Evolutionary conservation across 2,888 invertebrate genomes (phyloP).

Genomic region (Drosophila dives): DNA sequence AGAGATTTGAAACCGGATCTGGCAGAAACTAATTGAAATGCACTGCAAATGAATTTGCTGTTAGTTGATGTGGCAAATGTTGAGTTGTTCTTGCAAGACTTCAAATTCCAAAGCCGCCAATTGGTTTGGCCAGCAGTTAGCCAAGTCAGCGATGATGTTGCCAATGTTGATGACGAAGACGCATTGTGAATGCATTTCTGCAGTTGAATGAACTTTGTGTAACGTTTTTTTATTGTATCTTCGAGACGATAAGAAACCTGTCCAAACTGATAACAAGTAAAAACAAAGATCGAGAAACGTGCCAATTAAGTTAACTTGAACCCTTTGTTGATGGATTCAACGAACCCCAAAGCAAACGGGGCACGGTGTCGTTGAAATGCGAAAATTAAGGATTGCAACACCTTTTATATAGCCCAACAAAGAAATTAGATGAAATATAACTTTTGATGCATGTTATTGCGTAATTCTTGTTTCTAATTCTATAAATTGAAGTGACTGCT

Average conservation of each 20-base stretch:
- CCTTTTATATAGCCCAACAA: not conserved
- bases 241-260: conserved; percentile 3
- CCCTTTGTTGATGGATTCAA: conserved; percentile 31
- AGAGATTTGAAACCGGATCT: conserved; percentile 55
- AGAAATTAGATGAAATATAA: not conserved
- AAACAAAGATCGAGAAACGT: conserved; percentile 22
- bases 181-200: conserved; percentile 4
- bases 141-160: not conserved
- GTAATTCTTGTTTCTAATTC: not conserved
- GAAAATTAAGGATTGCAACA: not conserved
- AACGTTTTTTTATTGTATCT: not conserved
- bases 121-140: not conserved
- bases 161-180: not conserved
- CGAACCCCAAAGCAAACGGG: not conserved
- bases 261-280: conserved; percentile 28
- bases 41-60: conserved; percentile 17
- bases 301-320: conserved; percentile 24
- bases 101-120: conserved; percentile 19
- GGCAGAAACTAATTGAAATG: conserved; percentile 29
- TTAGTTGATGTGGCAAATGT: conserved; percentile 27
- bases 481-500: not conserved
- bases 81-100: not conserved
- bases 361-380: conserved; percentile 5
- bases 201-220: conserved; percentile 24
- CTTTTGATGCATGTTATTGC: not conserved